Evolutionary conservation across 2,797 vertebrate species (phyloP).

Genomic region (Acropternis orthonyx): DNA sequence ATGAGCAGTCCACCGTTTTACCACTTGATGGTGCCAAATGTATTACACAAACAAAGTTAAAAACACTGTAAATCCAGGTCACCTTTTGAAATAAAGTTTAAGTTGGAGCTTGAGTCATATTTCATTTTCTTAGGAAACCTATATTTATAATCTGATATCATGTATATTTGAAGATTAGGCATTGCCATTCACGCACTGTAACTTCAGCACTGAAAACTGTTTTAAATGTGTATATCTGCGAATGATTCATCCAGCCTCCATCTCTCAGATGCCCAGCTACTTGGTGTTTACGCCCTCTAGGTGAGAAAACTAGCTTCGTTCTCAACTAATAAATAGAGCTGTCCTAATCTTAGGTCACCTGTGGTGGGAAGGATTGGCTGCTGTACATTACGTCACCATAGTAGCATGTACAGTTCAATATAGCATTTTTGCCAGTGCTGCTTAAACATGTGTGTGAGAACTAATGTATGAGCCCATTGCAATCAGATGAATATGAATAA

Average conservation of each 20-base stretch:
- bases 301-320: not conserved
- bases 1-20: slow-evolving; percentile 9
- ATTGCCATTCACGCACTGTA: not conserved
- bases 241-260: not conserved
- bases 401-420: not conserved
- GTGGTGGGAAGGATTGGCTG: not conserved
- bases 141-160: not conserved
- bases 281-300: not conserved
- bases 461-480: not conserved
- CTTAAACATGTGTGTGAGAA: not conserved
- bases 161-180: not conserved
- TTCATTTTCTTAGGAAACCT: not conserved
- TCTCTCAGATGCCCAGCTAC: not conserved
- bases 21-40: slow-evolving; percentile 68
- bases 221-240: not conserved
- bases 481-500: not conserved
- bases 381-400: not conserved
- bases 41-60: not conserved
- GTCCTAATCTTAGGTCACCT: not conserved
- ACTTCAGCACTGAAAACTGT: not conserved
- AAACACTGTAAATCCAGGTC: not conserved
- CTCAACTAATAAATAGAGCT: not conserved
- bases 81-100: not conserved
- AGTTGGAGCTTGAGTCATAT: not conserved
- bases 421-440: not conserved